Base-by-base conservation (phyloP, 1,140 invertebrate species). In the Diorhabda elongata region DNA sequence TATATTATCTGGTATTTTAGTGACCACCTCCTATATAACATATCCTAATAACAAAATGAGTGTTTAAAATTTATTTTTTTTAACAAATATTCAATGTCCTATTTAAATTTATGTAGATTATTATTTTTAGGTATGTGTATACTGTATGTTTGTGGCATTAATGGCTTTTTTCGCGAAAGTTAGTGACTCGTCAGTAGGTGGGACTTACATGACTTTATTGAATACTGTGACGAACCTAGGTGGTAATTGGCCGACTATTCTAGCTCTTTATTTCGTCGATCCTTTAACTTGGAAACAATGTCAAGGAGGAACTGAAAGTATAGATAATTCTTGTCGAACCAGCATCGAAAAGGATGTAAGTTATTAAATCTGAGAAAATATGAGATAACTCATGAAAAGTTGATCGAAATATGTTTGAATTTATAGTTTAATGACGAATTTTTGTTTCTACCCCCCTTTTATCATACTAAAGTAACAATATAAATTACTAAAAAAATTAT, bases 141-240 rank as follows among this genome's bases (percentile, higher is more conserved):
- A 88, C 76, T 85, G 86, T 70, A 89, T 89, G 87, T 89, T 88
- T 73, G 88, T 89, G n/a, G 84, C 87, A 2, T 84, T 87, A 42
- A 89, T 89, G 88, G 87, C 87, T n/a, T 89, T 96, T 80, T 92
- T 92, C 81, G 93, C 89, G 1, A 88, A 89, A 78, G 88, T 98
- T 42, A 96, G 94, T 74, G 97, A 98, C 82, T 94, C 95, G 1
- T 83, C 87, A 2, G 94, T 99, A 5, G 98, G 98, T 26, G 98
- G 98, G 42, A 99, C 98, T 0, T 99, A 99, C 80, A 99, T 99
- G 98, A 99, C 98, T 2, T 85, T 99, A 58, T 85, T 99, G 2
- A 99, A 99, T 79, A 99, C 98, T 0, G 82, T 99, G 5, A 90
- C 90, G 44, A 99, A 99, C 86, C 84, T 99, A 44, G 98, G 98